These are phyloP conservation scores for Globicephala melas DNA, from an alignment of 2,113 vertebrate genomes.

Conservation along the genomic window DNA sequence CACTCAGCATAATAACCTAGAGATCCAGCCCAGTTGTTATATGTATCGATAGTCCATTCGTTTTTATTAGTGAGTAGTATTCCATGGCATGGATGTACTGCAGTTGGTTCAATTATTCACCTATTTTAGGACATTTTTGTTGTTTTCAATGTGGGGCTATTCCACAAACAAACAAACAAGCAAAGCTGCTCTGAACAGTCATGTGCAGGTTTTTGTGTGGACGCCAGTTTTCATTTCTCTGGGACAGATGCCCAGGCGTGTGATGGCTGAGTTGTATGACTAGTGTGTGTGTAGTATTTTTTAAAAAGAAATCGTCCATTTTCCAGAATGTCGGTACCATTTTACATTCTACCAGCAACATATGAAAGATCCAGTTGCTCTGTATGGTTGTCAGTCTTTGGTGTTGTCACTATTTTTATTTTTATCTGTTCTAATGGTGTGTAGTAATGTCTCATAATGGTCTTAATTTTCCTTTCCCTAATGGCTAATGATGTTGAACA, in stretches of 20 bases:
- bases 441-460: neutral
- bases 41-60: neutral
- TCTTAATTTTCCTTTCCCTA: neutral
- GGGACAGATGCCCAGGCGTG: neutral
- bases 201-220: neutral
- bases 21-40: neutral
- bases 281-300: neutral
- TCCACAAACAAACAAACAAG: neutral
- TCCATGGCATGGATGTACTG: rapidly evolving
- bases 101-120: neutral
- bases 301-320: neutral
- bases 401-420: neutral
- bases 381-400: neutral
- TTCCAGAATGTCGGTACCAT: neutral
- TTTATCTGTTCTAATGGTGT: neutral
- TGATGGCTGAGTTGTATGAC: neutral
- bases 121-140: neutral
- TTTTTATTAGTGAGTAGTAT: neutral
- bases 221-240: neutral
- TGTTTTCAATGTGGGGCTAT: neutral
- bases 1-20: neutral
- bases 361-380: neutral
- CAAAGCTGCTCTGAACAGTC: neutral
- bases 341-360: neutral
- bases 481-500: neutral